phyloP scores from a whole-genome alignment of 2,888 invertebrate genomes.

The Eilema griseolum region DNA sequence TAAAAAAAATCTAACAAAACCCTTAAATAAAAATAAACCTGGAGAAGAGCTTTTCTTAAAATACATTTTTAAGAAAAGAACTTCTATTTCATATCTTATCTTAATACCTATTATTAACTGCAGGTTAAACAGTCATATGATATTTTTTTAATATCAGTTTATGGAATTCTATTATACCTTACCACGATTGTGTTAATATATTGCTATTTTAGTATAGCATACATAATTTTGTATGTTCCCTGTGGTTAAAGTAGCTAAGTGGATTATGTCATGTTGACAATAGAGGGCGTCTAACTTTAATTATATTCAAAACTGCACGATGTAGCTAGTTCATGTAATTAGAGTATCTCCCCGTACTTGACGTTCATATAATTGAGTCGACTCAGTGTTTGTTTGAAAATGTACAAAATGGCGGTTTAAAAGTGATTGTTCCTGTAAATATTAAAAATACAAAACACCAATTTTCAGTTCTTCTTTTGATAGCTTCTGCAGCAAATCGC shows the following conservation, averaged over 20 bases:
- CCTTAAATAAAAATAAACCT: too few relatives aligned
- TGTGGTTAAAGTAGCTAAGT: conserved; percentile 35
- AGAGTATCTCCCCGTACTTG: background rate
- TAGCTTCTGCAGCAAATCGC: too few relatives aligned
- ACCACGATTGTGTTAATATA: background rate
- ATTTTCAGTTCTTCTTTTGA: too few relatives aligned
- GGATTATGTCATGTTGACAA: conserved; percentile 73
- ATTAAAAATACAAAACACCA: background rate
- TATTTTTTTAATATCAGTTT: too few relatives aligned
- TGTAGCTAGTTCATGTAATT: conserved; percentile 62
- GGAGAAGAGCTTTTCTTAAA: too few relatives aligned
- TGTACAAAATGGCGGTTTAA: background rate
- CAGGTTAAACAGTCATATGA: too few relatives aligned
- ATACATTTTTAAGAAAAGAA: too few relatives aligned
- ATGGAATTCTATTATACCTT: background rate
- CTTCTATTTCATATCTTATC: too few relatives aligned
- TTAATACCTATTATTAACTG: too few relatives aligned
- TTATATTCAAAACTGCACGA: conserved; percentile 68
- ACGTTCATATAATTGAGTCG: background rate
- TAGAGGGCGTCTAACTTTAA: conserved; percentile 71
- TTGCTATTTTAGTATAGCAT: background rate
- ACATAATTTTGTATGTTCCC: background rate
- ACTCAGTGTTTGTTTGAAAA: background rate
- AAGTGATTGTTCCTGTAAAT: background rate
- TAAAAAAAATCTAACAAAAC: too few relatives aligned